Evolutionary conservation across 2,888 invertebrate species (phyloP).

Genomic region (Caenorhabditis panamensis): DNA sequence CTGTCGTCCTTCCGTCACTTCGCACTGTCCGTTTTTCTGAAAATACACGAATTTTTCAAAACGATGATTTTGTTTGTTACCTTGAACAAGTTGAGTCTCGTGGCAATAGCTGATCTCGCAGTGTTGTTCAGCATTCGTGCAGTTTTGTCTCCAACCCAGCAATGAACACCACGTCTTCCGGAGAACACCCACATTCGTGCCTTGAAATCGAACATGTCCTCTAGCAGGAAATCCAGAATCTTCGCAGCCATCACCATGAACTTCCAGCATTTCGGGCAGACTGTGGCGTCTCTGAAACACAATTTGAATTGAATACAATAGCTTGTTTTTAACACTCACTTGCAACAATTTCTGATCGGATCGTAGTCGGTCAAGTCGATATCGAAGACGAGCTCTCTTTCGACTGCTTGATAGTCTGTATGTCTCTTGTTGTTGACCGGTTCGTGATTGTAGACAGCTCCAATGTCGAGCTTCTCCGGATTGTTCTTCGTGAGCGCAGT

Average conservation of each 20-base stretch:
- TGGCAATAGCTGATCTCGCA: slow-evolving; percentile 90
- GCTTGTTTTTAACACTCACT: slow-evolving; percentile 45
- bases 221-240: slow-evolving; percentile 90
- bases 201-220: slow-evolving; percentile 96
- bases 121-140: slow-evolving; percentile 88
- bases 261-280: slow-evolving; percentile 97
- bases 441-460: slow-evolving; percentile 87
- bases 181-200: slow-evolving; percentile 98
- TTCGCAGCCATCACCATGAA: slow-evolving; percentile 94
- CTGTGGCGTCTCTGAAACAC: slow-evolving; percentile 87
- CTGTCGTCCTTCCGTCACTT: slow-evolving; percentile 38
- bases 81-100: slow-evolving; percentile 87
- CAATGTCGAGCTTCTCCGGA: slow-evolving; percentile 97
- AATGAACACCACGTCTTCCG: slow-evolving; percentile 97
- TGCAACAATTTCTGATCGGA: slow-evolving; percentile 91
- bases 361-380: slow-evolving; percentile 99
- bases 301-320: not conserved
- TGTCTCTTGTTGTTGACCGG: slow-evolving; percentile 84
- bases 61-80: slow-evolving; percentile 78
- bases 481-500: slow-evolving; percentile 88
- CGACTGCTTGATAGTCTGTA: slow-evolving; percentile 84
- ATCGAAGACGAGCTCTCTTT: slow-evolving; percentile 97
- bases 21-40: slow-evolving; percentile 41
- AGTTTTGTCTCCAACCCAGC: slow-evolving; percentile 94
- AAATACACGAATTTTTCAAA: no score